These are phyloP conservation scores for Caenorhabditis japonica DNA, from an alignment of 2,888 invertebrate species.

Conservation along the genomic window DNA sequence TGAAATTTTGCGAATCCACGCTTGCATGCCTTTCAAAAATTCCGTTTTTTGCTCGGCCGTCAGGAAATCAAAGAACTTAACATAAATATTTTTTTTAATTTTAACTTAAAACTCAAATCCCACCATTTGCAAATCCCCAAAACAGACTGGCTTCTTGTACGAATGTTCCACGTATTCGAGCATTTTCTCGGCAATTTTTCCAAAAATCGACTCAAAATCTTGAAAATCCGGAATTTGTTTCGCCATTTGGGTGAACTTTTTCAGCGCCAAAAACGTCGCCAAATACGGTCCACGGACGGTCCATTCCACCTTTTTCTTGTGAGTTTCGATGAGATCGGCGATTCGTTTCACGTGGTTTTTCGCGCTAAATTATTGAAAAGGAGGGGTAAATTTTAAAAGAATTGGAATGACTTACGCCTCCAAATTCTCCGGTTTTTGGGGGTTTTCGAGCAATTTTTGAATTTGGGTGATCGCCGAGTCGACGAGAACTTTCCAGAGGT, in stretches of 20 bases:
- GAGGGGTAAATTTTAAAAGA: too few species aligned
- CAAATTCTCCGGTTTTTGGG: conserved; percentile 7
- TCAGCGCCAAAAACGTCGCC: conserved; percentile 12
- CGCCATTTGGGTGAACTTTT: conserved; percentile 7
- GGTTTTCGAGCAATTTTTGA: conserved; percentile 13
- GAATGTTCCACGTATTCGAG: conserved; percentile 87
- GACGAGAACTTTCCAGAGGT: conserved; percentile 46
- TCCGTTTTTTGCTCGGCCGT: conserved; percentile 14
- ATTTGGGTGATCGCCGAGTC: conserved; percentile 24
- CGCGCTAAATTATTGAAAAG: conserved; percentile 1
- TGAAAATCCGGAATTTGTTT: conserved; percentile 9
- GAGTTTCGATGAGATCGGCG: conserved; percentile 5
- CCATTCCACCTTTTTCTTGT: conserved; percentile 4
- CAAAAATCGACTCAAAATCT: conserved; percentile 10
- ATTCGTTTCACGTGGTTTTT: neutral
- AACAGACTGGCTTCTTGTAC: conserved; percentile 89
- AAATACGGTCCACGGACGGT: conserved; percentile 15
- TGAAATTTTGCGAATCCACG: conserved; percentile 31
- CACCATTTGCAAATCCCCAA: conserved; percentile 81
- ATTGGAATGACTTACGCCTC: conserved; percentile 3
- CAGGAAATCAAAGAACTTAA: conserved; percentile 32
- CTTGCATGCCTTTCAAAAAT: conserved; percentile 10
- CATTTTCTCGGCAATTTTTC: conserved; percentile 9
- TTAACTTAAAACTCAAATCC: neutral
- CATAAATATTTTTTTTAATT: too few species aligned